Conservation (phyloP, 2,113 vertebrate species). For the Garra rufa region DNA sequence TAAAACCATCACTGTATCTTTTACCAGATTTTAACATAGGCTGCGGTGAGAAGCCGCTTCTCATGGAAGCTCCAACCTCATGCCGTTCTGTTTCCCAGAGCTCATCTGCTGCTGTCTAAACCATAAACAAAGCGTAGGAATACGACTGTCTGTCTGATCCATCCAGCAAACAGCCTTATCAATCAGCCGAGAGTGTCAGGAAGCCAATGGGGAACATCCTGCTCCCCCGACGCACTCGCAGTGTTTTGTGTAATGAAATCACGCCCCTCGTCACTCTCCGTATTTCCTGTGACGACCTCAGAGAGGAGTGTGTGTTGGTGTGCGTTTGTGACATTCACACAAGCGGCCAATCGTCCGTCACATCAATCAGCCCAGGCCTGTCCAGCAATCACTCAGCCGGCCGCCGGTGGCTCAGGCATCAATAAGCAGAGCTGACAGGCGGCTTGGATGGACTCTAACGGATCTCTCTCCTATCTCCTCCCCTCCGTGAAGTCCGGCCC, state of each 20-base stretch:
- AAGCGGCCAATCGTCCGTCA: constrained; percentile 68
- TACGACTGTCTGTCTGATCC: constrained; percentile 54
- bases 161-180: constrained; percentile 54
- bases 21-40: too few species aligned
- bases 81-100: background rate
- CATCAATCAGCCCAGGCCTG: constrained; percentile 73
- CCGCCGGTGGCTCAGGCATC: constrained; percentile 65
- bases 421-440: constrained; percentile 71
- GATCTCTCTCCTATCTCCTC: constrained; percentile 37
- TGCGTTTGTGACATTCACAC: constrained; percentile 52
- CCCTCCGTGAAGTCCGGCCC: constrained; percentile 46
- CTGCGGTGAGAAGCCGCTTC: too few species aligned
- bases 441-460: constrained; percentile 54
- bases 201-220: constrained; percentile 53
- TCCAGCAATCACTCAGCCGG: constrained; percentile 71
- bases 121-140: constrained; percentile 60
- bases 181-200: constrained; percentile 60
- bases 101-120: constrained; percentile 51
- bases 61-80: background rate
- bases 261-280: constrained; percentile 52
- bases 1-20: constrained; percentile 41
- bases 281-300: constrained; percentile 44
- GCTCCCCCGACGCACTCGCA: constrained; percentile 39
- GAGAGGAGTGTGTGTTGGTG: constrained; percentile 29
- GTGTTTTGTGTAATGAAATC: constrained; percentile 61